phyloP scores from a whole-genome alignment of 2,113 vertebrate genomes.

The Aphelocoma coerulescens region DNA sequence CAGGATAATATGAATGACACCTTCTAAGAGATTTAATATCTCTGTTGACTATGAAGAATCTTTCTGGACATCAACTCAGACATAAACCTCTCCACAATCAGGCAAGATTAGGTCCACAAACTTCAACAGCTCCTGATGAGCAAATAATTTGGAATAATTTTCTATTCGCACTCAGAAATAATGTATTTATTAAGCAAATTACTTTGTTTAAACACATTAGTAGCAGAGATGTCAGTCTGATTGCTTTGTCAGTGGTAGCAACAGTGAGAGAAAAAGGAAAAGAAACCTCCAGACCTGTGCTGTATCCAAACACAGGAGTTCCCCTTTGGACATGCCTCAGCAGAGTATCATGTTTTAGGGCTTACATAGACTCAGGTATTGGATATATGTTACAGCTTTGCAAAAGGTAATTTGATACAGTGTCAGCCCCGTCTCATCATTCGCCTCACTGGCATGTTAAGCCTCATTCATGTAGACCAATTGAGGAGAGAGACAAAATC shows the following conservation, averaged over 20 bases:
- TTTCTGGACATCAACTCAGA: neutral
- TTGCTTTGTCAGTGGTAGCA: neutral
- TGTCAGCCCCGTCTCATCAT: constrained; percentile 37
- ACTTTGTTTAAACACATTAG: neutral
- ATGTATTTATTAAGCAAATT: neutral
- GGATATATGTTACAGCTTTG: constrained; percentile 51
- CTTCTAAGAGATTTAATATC: neutral
- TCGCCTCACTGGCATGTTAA: neutral
- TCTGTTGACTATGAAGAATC: neutral
- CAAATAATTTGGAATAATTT: neutral
- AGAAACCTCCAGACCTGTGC: neutral
- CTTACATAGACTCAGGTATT: neutral
- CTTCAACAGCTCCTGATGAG: neutral
- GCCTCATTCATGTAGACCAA: neutral
- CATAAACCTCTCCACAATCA: neutral
- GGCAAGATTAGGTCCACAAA: neutral
- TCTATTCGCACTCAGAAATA: neutral
- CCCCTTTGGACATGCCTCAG: neutral
- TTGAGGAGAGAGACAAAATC: constrained; percentile 12
- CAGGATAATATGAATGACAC: neutral
- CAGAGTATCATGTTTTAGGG: constrained; percentile 44
- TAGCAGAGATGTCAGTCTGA: neutral
- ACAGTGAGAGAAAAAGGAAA: neutral
- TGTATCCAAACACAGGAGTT: neutral
- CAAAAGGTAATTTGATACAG: constrained; percentile 29